These are phyloP conservation scores for Antechinus stuartii DNA, from an alignment of 2,113 vertebrate species.

Conservation along the genomic window DNA sequence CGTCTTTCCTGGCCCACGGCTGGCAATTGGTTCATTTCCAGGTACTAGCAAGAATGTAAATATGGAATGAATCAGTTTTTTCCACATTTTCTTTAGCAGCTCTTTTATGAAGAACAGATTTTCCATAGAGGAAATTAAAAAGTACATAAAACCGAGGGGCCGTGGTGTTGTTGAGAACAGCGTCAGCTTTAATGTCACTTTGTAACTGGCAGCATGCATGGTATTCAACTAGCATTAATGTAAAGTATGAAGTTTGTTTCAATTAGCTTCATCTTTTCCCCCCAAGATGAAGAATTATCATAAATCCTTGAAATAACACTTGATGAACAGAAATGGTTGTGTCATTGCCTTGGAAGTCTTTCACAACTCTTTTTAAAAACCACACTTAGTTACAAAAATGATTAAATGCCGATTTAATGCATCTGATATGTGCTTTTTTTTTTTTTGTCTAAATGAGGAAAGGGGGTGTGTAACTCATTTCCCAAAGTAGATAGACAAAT, in stretches of 20 bases:
- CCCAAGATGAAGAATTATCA: conserved; percentile 85
- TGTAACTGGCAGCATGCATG: conserved; percentile 82
- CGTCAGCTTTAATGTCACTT: conserved; percentile 87
- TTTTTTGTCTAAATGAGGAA: conserved; percentile 80
- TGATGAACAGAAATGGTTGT: conserved; percentile 80
- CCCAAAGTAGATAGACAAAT: conserved; percentile 79
- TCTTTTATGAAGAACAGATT: conserved; percentile 98
- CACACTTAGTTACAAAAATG: conserved; percentile 82
- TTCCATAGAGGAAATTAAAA: conserved; percentile 98
- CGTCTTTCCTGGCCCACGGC: conserved; percentile 83
- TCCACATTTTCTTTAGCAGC: conserved; percentile 91
- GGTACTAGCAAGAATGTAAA: conserved; percentile 91
- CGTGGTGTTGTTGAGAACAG: conserved; percentile 89
- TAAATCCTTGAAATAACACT: conserved; percentile 87
- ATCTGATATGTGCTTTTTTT: conserved; percentile 77
- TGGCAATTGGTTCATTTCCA: conserved; percentile 88
- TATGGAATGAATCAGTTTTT: conserved; percentile 93
- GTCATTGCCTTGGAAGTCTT: conserved; percentile 78
- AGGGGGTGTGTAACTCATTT: conserved; percentile 73
- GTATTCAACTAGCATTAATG: conserved; percentile 84
- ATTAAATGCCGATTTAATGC: conserved; percentile 81
- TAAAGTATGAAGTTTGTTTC: conserved; percentile 83
- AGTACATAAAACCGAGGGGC: conserved; percentile 92
- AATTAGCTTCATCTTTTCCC: conserved; percentile 85
- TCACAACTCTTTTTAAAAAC: conserved; percentile 73